phyloP scores from a whole-genome alignment of 2,797 vertebrate genomes.

The Leuciscus waleckii region DNA sequence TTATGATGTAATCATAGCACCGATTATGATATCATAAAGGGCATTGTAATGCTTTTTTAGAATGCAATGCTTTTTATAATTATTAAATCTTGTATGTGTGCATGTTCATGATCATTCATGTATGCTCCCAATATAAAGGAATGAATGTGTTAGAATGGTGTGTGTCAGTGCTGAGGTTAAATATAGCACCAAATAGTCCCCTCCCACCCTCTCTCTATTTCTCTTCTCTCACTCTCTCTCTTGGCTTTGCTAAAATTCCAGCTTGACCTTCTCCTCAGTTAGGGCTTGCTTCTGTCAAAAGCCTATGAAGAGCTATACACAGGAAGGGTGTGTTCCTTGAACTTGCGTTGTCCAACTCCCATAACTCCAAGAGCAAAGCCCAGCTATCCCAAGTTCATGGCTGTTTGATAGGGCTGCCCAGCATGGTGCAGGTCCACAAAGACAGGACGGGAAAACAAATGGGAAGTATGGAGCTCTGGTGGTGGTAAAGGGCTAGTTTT shows the following conservation, averaged over 20 bases:
- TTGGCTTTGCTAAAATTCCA: slow-evolving; percentile 91
- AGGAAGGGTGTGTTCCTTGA: slow-evolving; percentile 48
- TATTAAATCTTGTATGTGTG: background rate
- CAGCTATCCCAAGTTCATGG: background rate
- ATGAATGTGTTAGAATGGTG: slow-evolving; percentile 51
- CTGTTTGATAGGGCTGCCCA: slow-evolving; percentile 18
- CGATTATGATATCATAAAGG: background rate
- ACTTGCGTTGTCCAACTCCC: background rate
- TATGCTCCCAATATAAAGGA: slow-evolving; percentile 9
- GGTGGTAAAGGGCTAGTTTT: slow-evolving; percentile 37
- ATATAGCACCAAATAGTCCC: slow-evolving; percentile 76
- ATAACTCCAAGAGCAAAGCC: slow-evolving; percentile 21
- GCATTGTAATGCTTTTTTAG: background rate
- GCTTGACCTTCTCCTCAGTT: slow-evolving; percentile 82
- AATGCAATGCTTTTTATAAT: background rate
- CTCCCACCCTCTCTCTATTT: slow-evolving; percentile 66
- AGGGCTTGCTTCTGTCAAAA: slow-evolving; percentile 70
- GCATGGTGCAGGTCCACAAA: background rate
- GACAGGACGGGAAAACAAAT: slow-evolving; percentile 8
- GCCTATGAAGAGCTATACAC: slow-evolving; percentile 46
- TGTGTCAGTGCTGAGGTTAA: slow-evolving; percentile 78
- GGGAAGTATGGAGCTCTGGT: slow-evolving; percentile 21
- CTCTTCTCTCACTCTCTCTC: slow-evolving; percentile 58
- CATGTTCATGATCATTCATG: background rate
- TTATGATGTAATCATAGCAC: background rate